Base-by-base conservation (phyloP, 2,113 vertebrate species). In the Gadus macrocephalus region DNA sequence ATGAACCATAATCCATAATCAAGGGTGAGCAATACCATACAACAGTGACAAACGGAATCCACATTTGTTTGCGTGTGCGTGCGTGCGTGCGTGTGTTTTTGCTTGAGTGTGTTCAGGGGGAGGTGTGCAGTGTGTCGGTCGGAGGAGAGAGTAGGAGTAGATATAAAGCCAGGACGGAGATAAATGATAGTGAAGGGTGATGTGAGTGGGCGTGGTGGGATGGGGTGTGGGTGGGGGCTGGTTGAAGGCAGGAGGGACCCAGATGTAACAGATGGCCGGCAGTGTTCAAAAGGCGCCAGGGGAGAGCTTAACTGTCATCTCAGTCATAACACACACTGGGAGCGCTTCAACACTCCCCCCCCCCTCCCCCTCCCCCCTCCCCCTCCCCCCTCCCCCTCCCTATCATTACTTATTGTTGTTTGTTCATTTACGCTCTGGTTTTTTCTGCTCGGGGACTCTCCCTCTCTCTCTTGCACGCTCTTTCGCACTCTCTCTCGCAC, bases 391-490 rank as follows among this genome's bases (percentile, higher is more conserved):
- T 20, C 20, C 20, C 20, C 20, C 20, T 20, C 20, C 20, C 20
- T 20, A 78, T 87, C 80, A 87, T 86, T 81, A 83, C 69, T 77
- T 82, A 65, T 82, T 3, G 12, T 82, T 8, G 12, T 55, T 82
- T 85, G 80, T 79, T 81, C 66, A 19, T 75, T 35, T 72, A 5
- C 14, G 15, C 22, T 62, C 7, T 15, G 25, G 1, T 25, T 25
- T 20, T 62, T 15, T 25, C 20, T 31, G 20, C 5, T 5, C 20
- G 11, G 14, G 22, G 9, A 61, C 25, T 71, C 71, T 71, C 74
- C 78, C 67, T 74, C 61, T 68, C 38, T 60, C 31, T 70, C 19
- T 69, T 53, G 67, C 71, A 68, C 11, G 73, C 28, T 62, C 62
- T 25, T 2, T 25, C 25, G 25, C 25, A 25, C 25, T 25, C 25